phyloP scores from a whole-genome alignment of 1,140 invertebrate species.

The Sarcophaga bullata region DNA sequence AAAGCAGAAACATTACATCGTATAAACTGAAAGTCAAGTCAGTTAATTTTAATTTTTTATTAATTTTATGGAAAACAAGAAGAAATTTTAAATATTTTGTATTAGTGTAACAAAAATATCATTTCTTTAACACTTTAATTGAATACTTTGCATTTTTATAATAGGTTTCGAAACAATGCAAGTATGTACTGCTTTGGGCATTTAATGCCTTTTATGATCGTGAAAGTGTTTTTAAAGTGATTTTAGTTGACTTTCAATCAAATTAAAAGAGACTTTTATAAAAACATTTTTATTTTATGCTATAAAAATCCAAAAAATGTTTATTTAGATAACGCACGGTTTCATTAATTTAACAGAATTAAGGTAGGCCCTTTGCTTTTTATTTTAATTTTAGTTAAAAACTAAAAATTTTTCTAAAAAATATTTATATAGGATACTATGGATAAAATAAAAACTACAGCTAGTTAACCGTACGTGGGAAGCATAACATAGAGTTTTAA shows the following conservation, averaged over 20 bases:
- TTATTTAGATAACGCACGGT: not conserved
- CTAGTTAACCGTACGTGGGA: no score
- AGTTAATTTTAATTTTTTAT: not conserved
- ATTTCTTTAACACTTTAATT: not conserved
- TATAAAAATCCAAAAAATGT: not conserved
- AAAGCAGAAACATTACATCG: not conserved
- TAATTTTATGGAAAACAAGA: not conserved
- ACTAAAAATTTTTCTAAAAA: not conserved
- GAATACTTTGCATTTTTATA: not conserved
- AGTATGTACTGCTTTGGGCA: no score
- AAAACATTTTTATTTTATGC: not conserved
- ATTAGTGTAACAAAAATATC: not conserved
- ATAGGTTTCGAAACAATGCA: no score
- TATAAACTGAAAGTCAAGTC: not conserved
- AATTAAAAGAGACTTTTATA: not conserved
- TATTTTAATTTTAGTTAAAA: not conserved
- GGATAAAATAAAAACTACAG: no score
- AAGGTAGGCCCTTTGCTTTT: not conserved
- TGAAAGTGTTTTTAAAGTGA: constrained; percentile 14
- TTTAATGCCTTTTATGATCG: not conserved
- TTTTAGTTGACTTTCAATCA: not conserved
- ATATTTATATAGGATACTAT: no score
- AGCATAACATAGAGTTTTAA: no score
- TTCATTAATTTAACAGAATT: no score
- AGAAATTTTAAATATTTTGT: not conserved